Evolutionary conservation across 2,797 vertebrate genomes (phyloP).

Genomic region (Xenops minutus): DNA sequence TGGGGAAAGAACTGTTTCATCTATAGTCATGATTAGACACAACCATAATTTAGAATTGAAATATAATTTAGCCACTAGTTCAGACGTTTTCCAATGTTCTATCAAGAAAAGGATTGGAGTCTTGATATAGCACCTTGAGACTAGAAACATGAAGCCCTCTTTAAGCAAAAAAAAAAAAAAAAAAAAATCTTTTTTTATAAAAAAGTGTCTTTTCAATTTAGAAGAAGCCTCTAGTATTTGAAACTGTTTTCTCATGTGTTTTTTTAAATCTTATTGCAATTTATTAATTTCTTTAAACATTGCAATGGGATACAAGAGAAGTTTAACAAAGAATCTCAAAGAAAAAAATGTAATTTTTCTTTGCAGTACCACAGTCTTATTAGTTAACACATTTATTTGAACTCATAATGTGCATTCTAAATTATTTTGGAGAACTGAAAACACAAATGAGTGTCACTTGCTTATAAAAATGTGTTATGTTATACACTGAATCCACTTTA

Average conservation of each 20-base stretch:
- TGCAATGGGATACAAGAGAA: neutral
- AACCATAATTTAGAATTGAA: neutral
- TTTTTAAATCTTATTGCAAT: neutral
- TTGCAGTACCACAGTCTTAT: neutral
- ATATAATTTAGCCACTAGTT: neutral
- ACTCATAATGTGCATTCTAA: neutral
- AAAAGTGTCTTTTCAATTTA: neutral
- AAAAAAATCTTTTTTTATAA: neutral
- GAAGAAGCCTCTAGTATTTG: slow-evolving; percentile 28
- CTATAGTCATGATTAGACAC: neutral
- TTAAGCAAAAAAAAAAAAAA: neutral
- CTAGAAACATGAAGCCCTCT: neutral
- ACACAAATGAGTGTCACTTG: neutral
- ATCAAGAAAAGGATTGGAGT: neutral
- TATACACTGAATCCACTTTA: slow-evolving; percentile 19
- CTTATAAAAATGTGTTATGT: slow-evolving; percentile 20
- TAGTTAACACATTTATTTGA: slow-evolving; percentile 28
- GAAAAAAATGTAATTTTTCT: neutral
- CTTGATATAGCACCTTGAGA: neutral
- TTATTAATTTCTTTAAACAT: neutral
- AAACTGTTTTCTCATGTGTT: slow-evolving; percentile 20
- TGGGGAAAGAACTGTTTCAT: neutral
- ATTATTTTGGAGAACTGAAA: slow-evolving; percentile 21
- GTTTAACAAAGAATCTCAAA: neutral
- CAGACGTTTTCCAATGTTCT: neutral